Conservation (phyloP, 2,113 vertebrate species). For the Paedocypris sp. region DNA sequence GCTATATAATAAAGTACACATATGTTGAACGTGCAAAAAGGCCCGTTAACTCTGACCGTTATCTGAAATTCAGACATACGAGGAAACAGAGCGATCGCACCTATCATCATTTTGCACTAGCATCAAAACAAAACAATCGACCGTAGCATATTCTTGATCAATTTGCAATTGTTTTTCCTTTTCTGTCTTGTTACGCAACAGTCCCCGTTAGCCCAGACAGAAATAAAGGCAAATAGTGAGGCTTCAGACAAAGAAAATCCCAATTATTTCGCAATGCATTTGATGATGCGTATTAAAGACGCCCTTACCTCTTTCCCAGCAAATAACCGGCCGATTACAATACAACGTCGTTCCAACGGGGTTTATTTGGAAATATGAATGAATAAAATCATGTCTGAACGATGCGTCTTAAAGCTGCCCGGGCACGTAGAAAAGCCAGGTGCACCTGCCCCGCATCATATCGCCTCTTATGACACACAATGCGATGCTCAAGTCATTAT, state of each 20-base stretch:
- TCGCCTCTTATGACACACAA: constrained; percentile 30
- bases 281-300: neutral
- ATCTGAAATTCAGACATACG: neutral
- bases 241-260: constrained; percentile 29
- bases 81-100: neutral
- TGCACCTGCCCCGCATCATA: constrained; percentile 34
- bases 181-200: constrained; percentile 8
- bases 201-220: constrained; percentile 11
- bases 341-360: neutral
- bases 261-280: constrained; percentile 12
- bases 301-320: constrained; percentile 1
- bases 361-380: neutral
- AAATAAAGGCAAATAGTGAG: constrained; percentile 16
- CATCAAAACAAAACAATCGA: neutral
- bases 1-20: neutral
- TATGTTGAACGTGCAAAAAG: neutral
- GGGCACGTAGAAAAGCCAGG: constrained; percentile 26
- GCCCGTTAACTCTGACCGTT: neutral
- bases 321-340: neutral
- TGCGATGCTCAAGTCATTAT: constrained; percentile 27
- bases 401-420: constrained; percentile 14
- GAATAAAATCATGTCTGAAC: constrained; percentile 16
- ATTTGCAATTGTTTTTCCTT: neutral
- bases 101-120: neutral
- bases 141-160: neutral